phyloP scores from a whole-genome alignment of 1,140 invertebrate genomes.

The Papilio machaon region DNA sequence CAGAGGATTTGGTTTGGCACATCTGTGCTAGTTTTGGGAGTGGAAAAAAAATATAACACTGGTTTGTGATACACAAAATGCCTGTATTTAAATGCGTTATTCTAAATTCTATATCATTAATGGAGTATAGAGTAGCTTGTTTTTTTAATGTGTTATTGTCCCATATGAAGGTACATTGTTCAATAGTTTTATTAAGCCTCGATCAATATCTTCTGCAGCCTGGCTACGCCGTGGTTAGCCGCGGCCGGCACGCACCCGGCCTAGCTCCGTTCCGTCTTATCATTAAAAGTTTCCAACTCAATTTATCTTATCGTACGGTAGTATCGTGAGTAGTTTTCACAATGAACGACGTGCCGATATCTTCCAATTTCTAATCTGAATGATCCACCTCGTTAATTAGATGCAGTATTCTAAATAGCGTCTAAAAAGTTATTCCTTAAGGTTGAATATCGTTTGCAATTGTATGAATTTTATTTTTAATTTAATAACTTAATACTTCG shows the following conservation, averaged over 20 bases:
- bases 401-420: conserved; percentile 45
- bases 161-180: neutral
- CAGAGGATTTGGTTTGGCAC: neutral
- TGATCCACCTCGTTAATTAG: conserved; percentile 78
- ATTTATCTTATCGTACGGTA: conserved; percentile 78
- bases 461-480: conserved; percentile 73
- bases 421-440: conserved; percentile 49
- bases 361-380: conserved; percentile 80
- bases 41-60: neutral
- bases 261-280: conserved; percentile 57
- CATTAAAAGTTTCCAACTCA: conserved; percentile 74
- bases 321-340: conserved; percentile 79
- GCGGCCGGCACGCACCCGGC: conserved; percentile 38
- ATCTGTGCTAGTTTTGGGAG: neutral
- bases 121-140: neutral
- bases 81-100: neutral
- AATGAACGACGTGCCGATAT: conserved; percentile 80
- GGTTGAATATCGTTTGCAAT: conserved; percentile 52
- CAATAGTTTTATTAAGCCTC: conserved; percentile 24
- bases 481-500: conserved; percentile 80
- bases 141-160: neutral
- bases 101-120: neutral
- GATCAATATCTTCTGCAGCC: conserved; percentile 23
- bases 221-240: conserved; percentile 38
- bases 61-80: neutral